Percentiles rank a stretch among this genome's conserved stretches.
These are phyloP conservation scores for Polymixis flavicincta DNA, from an alignment of 2,888 invertebrate species.

Conservation along the genomic window DNA sequence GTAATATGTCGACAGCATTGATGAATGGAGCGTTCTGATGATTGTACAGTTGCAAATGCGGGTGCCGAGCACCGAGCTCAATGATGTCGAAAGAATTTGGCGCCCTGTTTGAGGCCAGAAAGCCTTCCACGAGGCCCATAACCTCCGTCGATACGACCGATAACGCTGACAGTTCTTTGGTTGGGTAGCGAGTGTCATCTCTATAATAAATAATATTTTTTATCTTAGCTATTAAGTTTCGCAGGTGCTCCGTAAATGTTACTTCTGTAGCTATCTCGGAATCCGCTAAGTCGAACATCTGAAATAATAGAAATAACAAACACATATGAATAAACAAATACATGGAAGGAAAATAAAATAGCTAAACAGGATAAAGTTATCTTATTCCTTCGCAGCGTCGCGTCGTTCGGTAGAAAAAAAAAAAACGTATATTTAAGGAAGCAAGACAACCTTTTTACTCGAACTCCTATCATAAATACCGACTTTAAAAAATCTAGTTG, in stretches of 20 bases:
- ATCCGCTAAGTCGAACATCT: conserved; percentile 93
- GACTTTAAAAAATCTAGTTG: background rate
- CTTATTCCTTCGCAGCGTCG: no score
- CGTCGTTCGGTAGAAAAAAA: background rate
- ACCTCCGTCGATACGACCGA: conserved; percentile 91
- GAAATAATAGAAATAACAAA: conserved; percentile 72
- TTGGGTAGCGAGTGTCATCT: conserved; percentile 84
- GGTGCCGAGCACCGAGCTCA: conserved; percentile 85
- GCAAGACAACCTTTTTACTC: conserved; percentile 5
- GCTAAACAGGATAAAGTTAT: background rate
- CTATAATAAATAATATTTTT: conserved; percentile 87
- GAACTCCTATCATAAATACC: no score
- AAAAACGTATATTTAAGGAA: background rate
- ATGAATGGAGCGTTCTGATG: conserved; percentile 88
- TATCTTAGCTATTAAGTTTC: conserved; percentile 87
- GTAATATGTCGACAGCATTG: conserved; percentile 86
- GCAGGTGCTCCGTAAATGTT: conserved; percentile 92
- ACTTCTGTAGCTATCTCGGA: conserved; percentile 92
- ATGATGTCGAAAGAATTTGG: conserved; percentile 88
- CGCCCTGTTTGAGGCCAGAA: conserved; percentile 87
- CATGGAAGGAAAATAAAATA: background rate
- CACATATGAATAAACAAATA: background rate
- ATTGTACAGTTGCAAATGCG: conserved; percentile 87
- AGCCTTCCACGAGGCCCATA: conserved; percentile 91
- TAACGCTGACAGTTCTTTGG: conserved; percentile 90